Evolutionary conservation across 2,888 invertebrate genomes (phyloP).

Genomic region (Eretmocerus hayati): DNA sequence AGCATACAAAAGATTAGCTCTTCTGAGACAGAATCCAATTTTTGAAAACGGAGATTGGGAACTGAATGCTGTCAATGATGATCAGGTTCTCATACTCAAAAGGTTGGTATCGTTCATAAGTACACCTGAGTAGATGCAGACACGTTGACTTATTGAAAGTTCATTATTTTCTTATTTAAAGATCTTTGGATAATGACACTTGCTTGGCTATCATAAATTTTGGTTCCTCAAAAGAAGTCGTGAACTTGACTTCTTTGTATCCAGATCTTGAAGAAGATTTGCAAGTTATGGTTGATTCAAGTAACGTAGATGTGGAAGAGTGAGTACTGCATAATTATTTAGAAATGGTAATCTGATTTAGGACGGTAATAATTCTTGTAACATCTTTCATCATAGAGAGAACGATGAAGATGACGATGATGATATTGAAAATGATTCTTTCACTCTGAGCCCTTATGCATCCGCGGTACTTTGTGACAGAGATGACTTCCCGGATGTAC

Average conservation of each 20-base stretch:
- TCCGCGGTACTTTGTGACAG: conserved; percentile 20
- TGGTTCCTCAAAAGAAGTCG: conserved; percentile 21
- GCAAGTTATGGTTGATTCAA: conserved; percentile 28
- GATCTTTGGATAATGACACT: conserved; percentile 27
- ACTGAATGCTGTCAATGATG: conserved; percentile 28
- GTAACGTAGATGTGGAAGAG: conserved; percentile 26
- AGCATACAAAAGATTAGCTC: conserved; percentile 28
- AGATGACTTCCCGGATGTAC: conserved; percentile 10
- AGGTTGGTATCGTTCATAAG: conserved; percentile 30
- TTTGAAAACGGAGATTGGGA: conserved; percentile 32
- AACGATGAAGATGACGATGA: conserved; percentile 19
- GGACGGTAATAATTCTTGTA: background rate
- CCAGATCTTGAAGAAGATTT: conserved; percentile 26
- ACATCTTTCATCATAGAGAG: conserved; percentile 9
- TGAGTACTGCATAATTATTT: conserved; percentile 7
- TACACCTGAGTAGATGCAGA: background rate
- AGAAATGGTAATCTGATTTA: conserved; percentile 2
- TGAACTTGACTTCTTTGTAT: conserved; percentile 30
- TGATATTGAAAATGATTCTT: conserved; percentile 18
- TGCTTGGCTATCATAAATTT: conserved; percentile 33
- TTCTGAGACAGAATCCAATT: conserved; percentile 29
- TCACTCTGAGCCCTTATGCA: conserved; percentile 9
- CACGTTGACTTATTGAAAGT: background rate
- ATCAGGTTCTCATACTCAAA: conserved; percentile 30
- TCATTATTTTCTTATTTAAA: conserved; percentile 16